Percentiles rank a stretch among this genome's conserved stretches.
Conservation (phyloP, 64 coral and sea anemone genomes). For the Montipora foliosa region DNA sequence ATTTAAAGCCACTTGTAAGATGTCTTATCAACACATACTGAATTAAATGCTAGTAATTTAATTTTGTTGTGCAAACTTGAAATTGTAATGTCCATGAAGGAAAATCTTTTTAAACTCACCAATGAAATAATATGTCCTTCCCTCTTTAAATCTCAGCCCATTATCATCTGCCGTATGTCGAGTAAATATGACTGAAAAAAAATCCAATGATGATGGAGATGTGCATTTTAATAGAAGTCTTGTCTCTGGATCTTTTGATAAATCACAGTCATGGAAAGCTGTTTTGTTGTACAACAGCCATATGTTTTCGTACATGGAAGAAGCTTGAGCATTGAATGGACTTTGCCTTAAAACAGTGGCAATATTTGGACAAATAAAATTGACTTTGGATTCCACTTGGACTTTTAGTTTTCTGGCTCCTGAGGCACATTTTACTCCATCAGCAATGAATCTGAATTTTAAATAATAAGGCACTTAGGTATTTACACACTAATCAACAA, state of each 20-base stretch:
- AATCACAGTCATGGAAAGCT: neutral
- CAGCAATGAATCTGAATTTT: too few species aligned
- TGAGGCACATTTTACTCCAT: too few species aligned
- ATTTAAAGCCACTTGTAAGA: too few species aligned
- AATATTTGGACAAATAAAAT: conserved; percentile 27
- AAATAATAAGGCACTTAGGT: too few species aligned
- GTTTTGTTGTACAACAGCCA: neutral
- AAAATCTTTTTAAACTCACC: neutral
- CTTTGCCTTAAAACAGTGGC: neutral
- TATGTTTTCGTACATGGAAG: conserved; percentile 28
- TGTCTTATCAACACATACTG: too few species aligned
- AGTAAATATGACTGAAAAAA: neutral
- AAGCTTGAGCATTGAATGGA: neutral
- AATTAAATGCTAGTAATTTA: too few species aligned
- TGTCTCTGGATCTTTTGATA: neutral
- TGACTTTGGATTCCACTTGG: neutral
- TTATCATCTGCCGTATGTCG: neutral
- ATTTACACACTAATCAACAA: too few species aligned
- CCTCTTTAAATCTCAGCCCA: neutral
- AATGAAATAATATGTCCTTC: conserved; percentile 14
- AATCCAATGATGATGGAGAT: neutral
- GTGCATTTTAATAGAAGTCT: neutral
- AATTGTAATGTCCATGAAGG: too few species aligned
- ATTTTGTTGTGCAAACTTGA: too few species aligned
- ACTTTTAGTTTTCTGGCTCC: neutral